Evolutionary conservation across 2,888 invertebrate genomes (phyloP), one percentile per base, ranked within the genome.

Genomic region (Chaetogeoica ovagalla): DNA sequence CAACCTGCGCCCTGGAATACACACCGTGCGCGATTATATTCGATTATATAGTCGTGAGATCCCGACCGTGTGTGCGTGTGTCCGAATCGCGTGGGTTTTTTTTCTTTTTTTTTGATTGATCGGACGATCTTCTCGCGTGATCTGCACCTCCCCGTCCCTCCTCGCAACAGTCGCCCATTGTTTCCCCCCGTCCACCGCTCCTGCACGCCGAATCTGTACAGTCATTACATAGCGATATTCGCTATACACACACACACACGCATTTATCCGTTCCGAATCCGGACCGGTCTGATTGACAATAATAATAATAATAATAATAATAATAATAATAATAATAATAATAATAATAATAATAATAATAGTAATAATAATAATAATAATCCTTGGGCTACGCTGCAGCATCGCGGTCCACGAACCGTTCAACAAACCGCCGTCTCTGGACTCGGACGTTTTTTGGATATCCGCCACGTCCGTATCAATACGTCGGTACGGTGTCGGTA

Each of bases 51-150:
- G 15, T 71, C 77, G 77, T 79, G 77, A 79, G 77, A 71, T 39
- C 48, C 37, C 48, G 19, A 39, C 11, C 30, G 59, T 59, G 76
- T 7, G 43, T 30, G 65, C 55, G 65, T 63, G 63, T 48, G 76
- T 69, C 69, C 68, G 21, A 68, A 69, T 62, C 52, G 77, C 77
- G 77, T 79, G 77, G 77, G 77, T 55, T 79, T 48, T n/a, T n/a
- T n/a, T n/a, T n/a, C n/a, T n/a, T n/a, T n/a, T n/a, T n/a, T n/a
- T 13, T 48, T 79, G 77, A 79, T 79, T 63, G 77, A 79, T 79
- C 77, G 77, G 77, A 21, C 77, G 77, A 71, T 79, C 77, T 70
- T 70, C 77, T 79, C 62, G 70, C 63, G 70, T 70, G 77, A 79
- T 79, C 55, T 30, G 2, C 30, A 1, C 60, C 39, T 23, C 17